These are phyloP conservation scores for rabbit (Oryctolagus cuniculus) DNA, from an alignment of 2,113 vertebrate genomes.

Conservation along the genomic window DNA sequence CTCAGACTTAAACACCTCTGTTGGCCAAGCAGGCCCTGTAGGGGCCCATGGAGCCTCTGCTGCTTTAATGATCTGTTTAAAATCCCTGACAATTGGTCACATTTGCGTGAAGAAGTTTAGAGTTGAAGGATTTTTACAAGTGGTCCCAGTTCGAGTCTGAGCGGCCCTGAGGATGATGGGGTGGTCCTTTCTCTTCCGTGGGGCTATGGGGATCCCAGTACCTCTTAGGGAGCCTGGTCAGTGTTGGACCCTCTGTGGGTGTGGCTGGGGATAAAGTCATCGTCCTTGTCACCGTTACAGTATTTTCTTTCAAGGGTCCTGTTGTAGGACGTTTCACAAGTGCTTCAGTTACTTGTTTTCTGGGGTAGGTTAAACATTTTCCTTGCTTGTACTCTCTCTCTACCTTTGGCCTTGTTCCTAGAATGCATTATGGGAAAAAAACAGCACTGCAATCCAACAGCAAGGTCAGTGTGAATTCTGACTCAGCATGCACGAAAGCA, in stretches of 20 bases:
- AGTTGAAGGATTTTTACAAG: conserved; percentile 33
- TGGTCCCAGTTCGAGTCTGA: not conserved
- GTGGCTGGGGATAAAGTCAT: not conserved
- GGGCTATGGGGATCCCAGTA: not conserved
- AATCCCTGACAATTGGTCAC: conserved; percentile 46
- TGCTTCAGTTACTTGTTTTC: conserved; percentile 30
- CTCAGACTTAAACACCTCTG: conserved; percentile 43
- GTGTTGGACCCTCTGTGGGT: not conserved
- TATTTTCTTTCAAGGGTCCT: not conserved
- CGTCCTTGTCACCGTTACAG: not conserved
- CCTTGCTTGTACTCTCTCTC: not conserved
- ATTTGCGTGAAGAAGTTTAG: conserved; percentile 40
- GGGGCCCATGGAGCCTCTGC: not conserved
- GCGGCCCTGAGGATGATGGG: not conserved
- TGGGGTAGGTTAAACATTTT: conserved; percentile 36
- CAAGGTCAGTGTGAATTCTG: not conserved
- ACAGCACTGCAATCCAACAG: not conserved
- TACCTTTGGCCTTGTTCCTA: conserved; percentile 27
- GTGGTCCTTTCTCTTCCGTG: not conserved
- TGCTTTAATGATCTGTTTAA: conserved; percentile 67
- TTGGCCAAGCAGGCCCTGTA: not conserved
- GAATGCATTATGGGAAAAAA: not conserved
- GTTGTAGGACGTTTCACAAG: not conserved
- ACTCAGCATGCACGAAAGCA: not conserved
- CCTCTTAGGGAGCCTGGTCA: not conserved